Percentiles rank a stretch among this genome's conserved stretches.
These are phyloP conservation scores for Homarus gammarus DNA, from an alignment of 2,888 invertebrate genomes.

Conservation along the genomic window DNA sequence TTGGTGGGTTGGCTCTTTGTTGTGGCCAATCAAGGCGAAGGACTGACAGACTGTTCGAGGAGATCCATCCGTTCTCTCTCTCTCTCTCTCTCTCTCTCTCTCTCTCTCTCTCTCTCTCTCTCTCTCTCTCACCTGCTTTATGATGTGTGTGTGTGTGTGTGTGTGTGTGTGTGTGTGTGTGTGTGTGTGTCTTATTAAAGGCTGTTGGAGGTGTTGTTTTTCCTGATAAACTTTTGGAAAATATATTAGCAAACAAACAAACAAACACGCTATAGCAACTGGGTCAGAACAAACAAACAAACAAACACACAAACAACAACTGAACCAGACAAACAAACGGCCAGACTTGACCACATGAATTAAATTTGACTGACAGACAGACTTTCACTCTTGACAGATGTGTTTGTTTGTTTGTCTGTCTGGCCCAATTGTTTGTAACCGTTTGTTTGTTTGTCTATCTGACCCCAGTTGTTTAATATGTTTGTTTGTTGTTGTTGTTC, in stretches of 20 bases:
- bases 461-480: no score
- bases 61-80: background rate
- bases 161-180: background rate
- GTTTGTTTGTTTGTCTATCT: background rate
- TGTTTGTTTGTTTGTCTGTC: background rate
- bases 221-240: no score
- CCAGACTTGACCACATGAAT: no score
- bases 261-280: no score
- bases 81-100: background rate
- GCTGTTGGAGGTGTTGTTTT: no score
- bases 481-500: no score
- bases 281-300: background rate
- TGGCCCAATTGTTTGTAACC: background rate
- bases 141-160: background rate
- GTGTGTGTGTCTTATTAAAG: background rate
- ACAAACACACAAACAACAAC: constrained; percentile 6
- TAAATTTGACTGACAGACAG: no score
- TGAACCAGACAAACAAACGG: no score
- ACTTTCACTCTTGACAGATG: background rate
- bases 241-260: no score
- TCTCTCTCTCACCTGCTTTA: background rate
- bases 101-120: background rate
- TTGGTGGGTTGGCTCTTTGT: no score
- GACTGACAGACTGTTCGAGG: no score
- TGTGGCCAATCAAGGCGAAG: no score